Evolutionary conservation across 2,113 vertebrate genomes (phyloP).

Genomic region (Atractosteus spatula): DNA sequence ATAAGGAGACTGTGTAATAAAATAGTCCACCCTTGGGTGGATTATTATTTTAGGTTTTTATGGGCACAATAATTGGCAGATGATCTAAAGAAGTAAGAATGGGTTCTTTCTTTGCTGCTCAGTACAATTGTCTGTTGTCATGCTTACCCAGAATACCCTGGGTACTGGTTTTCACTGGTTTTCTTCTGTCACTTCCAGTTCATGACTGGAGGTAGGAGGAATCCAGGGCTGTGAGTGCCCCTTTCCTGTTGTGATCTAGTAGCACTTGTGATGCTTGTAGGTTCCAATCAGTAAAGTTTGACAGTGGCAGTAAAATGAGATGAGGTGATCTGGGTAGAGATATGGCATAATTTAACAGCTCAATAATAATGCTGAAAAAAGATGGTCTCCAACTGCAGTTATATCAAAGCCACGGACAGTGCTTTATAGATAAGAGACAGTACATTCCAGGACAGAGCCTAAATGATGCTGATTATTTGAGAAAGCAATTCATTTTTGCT

Average conservation of each 20-base stretch:
- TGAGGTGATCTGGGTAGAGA: too few relatives aligned
- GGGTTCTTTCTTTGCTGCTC: background rate
- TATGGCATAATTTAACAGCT: background rate
- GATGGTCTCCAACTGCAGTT: too few relatives aligned
- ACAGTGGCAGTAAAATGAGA: too few relatives aligned
- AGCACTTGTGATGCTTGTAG: background rate
- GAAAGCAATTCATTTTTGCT: too few relatives aligned
- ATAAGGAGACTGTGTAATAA: too few relatives aligned
- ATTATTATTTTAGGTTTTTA: too few relatives aligned
- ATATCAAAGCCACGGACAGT: too few relatives aligned
- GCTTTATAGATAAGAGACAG: background rate
- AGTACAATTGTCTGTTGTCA: background rate
- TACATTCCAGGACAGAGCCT: slow-evolving; percentile 16
- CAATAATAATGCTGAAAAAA: background rate
- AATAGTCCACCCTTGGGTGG: too few relatives aligned
- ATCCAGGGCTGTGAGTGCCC: background rate
- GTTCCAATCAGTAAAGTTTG: background rate
- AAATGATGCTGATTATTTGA: too few relatives aligned
- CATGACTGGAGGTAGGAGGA: background rate
- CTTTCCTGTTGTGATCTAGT: background rate
- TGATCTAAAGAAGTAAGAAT: too few relatives aligned
- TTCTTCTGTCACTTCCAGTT: background rate
- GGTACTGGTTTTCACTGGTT: too few relatives aligned
- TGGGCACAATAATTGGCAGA: too few relatives aligned
- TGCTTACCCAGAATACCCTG: background rate